Conservation (phyloP, 2,888 invertebrate species). For the Plemyria rubiginata region DNA sequence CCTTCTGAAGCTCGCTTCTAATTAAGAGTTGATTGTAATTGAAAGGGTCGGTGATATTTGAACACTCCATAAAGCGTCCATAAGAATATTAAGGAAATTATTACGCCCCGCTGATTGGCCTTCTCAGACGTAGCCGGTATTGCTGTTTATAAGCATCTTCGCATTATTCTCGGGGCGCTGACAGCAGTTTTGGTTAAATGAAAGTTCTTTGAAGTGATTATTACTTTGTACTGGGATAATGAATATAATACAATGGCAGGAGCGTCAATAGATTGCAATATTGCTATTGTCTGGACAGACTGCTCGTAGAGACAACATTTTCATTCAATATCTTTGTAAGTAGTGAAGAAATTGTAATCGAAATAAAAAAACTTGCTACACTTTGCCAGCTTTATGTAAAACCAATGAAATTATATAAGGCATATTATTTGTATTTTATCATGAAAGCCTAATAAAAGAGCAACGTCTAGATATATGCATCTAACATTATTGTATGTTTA, state of each 20-base stretch:
- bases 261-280: neutral
- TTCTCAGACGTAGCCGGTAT: slow-evolving; percentile 12
- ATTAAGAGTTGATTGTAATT: slow-evolving; percentile 68
- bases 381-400: too few relatives aligned
- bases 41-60: slow-evolving; percentile 67
- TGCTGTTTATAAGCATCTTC: neutral
- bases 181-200: slow-evolving; percentile 5
- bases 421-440: too few relatives aligned
- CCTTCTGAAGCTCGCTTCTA: slow-evolving; percentile 57
- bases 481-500: too few relatives aligned
- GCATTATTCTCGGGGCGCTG: neutral
- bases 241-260: too few relatives aligned
- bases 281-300: neutral
- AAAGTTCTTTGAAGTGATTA: slow-evolving; percentile 7
- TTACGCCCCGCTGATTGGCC: slow-evolving; percentile 26
- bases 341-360: too few relatives aligned
- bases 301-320: too few relatives aligned
- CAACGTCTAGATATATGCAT: too few relatives aligned
- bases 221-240: neutral
- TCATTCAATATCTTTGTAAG: too few relatives aligned
- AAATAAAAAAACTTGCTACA: too few relatives aligned
- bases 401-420: too few relatives aligned
- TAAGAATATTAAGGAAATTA: slow-evolving; percentile 39
- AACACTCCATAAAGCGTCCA: slow-evolving; percentile 56
- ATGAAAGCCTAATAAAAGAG: too few relatives aligned